Base-by-base conservation (phyloP, 1,140 invertebrate species). In the Medauroidea extradentata region DNA sequence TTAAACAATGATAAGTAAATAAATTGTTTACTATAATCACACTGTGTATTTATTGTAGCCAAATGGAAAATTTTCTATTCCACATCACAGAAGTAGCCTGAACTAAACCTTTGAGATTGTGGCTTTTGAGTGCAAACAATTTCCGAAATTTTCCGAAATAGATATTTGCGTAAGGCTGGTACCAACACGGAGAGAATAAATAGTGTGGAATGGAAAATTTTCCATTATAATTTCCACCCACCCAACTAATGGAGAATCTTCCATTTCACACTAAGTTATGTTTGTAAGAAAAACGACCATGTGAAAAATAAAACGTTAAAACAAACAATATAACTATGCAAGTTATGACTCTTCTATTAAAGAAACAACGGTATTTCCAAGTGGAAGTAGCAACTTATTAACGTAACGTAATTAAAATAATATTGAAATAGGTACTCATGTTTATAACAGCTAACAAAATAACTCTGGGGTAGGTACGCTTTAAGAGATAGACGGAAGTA, bases 231-330 rank as follows among this genome's bases (percentile, higher is more conserved):
- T 34, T 50, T 24, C n/a, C 38, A 51, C 16, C 41, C n/a, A 41
- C 48, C 77, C n/a, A 65, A 81, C 78, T 67, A 71, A 75, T 70
- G 74, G 79, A 52, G 79, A 80, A 67, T 73, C 78, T 38, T 79
- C 82, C 57, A 83, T 75, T 34, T 11, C 29, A 34, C 29, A 7
- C 11, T 34, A 4, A 7, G 29, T 34, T 34, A 34, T 7, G 29
- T 34, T 7, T 34, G 4, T 34, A 4, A 34, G 29, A n/a, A n/a
- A n/a, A n/a, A n/a, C n/a, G n/a, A n/a, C n/a, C n/a, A n/a, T n/a
- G n/a, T n/a, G n/a, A n/a, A n/a, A n/a, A n/a, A n/a, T n/a, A n/a
- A n/a, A n/a, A n/a, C n/a, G n/a, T n/a, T n/a, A n/a, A n/a, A n/a
- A n/a, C n/a, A n/a, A n/a, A n/a, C n/a, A n/a, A n/a, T n/a, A n/a